Evolutionary conservation across 2,797 vertebrate species (phyloP).

Genomic region (Tauraco hartlaubi): DNA sequence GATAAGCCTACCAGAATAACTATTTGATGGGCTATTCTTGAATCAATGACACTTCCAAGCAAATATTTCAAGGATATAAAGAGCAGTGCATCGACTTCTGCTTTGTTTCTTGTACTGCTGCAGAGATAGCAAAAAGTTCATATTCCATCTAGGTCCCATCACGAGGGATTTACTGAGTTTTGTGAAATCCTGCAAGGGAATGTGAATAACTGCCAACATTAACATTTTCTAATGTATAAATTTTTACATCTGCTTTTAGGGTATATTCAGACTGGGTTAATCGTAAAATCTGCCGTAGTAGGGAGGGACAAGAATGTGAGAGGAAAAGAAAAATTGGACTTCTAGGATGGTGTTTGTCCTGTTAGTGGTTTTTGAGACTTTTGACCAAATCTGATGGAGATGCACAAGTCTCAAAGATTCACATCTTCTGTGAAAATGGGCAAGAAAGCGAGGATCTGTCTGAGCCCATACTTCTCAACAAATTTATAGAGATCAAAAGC

Average conservation of each 20-base stretch:
- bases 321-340: background rate
- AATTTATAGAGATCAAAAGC: background rate
- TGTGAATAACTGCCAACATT: slow-evolving; percentile 55
- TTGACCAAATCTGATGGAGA: background rate
- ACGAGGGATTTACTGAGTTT: slow-evolving; percentile 3
- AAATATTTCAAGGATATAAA: background rate
- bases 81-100: background rate
- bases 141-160: background rate
- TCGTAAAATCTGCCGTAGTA: background rate
- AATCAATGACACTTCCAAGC: background rate
- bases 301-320: background rate
- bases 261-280: slow-evolving; percentile 21
- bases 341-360: background rate
- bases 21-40: background rate
- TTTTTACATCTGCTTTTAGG: slow-evolving; percentile 51
- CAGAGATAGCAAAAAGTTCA: slow-evolving; percentile 17
- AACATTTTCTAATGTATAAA: slow-evolving; percentile 40
- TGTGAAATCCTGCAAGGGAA: slow-evolving; percentile 48
- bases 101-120: slow-evolving; percentile 47
- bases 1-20: slow-evolving; percentile 26
- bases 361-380: background rate
- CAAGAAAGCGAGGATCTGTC: rapidly evolving
- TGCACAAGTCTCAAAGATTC: background rate
- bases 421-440: background rate
- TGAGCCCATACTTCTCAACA: background rate